Conservation (phyloP, 1,140 invertebrate species). For the Stegodyphus dumicola region DNA sequence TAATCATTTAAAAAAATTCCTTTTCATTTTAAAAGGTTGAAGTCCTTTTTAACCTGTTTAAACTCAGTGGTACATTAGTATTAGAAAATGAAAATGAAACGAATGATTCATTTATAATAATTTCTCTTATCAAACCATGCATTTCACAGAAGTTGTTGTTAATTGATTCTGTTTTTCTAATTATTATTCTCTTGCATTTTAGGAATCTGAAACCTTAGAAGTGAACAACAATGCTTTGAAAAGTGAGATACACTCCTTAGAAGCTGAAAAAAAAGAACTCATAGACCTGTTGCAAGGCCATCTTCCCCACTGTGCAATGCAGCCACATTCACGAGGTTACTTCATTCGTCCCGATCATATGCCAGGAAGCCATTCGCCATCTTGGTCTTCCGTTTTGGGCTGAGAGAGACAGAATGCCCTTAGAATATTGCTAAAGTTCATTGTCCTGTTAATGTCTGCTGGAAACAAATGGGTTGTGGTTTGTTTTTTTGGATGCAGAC, state of each 20-base stretch:
- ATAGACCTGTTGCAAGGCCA: conserved; percentile 75
- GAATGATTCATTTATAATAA: no score
- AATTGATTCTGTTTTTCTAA: neutral
- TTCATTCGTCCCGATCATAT: neutral
- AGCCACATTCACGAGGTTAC: neutral
- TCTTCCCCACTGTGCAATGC: conserved; percentile 48
- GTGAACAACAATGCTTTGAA: conserved; percentile 88
- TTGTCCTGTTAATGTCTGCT: conserved; percentile 58
- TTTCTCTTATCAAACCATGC: no score
- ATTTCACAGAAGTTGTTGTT: neutral
- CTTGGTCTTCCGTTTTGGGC: conserved; percentile 50
- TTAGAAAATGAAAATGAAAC: no score
- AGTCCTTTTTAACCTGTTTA: neutral
- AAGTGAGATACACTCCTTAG: conserved; percentile 81
- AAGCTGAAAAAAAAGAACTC: conserved; percentile 78
- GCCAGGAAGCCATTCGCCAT: neutral
- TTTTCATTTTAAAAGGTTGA: neutral
- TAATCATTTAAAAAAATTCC: no score
- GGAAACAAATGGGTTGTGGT: conserved; percentile 58
- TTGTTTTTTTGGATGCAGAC: conserved; percentile 60
- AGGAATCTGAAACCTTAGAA: conserved; percentile 86
- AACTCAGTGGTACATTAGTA: neutral
- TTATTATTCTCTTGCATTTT: conserved; percentile 7
- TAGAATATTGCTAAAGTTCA: neutral
- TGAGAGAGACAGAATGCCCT: neutral